phyloP scores from a whole-genome alignment of 2,113 vertebrate genomes.

The Hippolais icterina region DNA sequence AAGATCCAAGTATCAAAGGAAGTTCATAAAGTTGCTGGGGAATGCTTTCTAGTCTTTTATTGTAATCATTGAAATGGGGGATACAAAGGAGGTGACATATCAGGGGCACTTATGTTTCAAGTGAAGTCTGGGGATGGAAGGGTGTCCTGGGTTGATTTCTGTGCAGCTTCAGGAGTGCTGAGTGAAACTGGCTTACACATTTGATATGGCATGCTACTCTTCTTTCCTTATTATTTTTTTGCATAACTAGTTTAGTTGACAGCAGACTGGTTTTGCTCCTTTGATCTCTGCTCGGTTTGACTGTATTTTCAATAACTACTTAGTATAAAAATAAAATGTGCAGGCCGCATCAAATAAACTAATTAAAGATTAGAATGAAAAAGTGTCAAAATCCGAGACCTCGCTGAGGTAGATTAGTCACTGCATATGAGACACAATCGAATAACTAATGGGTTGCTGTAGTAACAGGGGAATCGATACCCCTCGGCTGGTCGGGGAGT shows the following conservation, averaged over 20 bases:
- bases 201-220: background rate
- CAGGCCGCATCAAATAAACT: slow-evolving; percentile 74
- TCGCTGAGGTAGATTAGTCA: slow-evolving; percentile 69
- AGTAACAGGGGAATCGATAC: slow-evolving; percentile 79
- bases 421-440: slow-evolving; percentile 52
- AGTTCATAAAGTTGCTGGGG: slow-evolving; percentile 20
- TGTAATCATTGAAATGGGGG: background rate
- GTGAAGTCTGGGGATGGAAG: background rate
- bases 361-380: slow-evolving; percentile 80
- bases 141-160: slow-evolving; percentile 3
- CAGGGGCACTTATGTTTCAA: background rate
- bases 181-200: background rate
- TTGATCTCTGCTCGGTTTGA: slow-evolving; percentile 59
- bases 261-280: slow-evolving; percentile 47
- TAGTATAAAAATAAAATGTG: slow-evolving; percentile 75
- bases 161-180: background rate
- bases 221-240: background rate
- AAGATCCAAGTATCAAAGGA: background rate
- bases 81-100: background rate
- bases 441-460: slow-evolving; percentile 77
- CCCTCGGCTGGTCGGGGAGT: slow-evolving; percentile 65
- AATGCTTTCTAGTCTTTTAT: background rate
- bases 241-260: slow-evolving; percentile 45
- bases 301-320: slow-evolving; percentile 70
- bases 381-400: slow-evolving; percentile 74